Evolutionary conservation across 1,140 invertebrate species (phyloP).

Genomic region (Watersipora subatra): DNA sequence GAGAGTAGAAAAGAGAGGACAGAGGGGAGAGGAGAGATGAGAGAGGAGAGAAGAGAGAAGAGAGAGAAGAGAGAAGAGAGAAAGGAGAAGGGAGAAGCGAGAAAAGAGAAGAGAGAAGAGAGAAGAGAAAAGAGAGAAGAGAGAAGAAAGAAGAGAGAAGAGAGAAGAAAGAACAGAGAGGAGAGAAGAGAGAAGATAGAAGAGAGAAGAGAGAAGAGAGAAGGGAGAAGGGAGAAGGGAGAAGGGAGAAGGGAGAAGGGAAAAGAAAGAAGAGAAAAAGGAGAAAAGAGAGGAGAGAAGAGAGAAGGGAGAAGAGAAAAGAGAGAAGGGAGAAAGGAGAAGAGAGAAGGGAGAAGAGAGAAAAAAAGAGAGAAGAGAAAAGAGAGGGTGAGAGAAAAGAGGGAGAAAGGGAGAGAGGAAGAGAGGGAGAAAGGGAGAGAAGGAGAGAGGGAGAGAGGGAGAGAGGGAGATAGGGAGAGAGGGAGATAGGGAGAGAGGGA

Average conservation of each 20-base stretch:
- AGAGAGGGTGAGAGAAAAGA: too few relatives aligned
- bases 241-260: neutral
- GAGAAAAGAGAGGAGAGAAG: neutral
- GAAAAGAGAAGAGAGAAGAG: neutral
- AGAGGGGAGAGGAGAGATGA: too few relatives aligned
- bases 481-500: too few relatives aligned
- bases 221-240: neutral
- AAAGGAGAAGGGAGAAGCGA: neutral
- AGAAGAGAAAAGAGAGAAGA: neutral
- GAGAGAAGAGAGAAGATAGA: too few relatives aligned
- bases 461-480: too few relatives aligned
- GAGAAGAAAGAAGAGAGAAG: neutral
- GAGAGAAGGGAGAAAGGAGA: neutral
- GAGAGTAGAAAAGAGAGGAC: too few relatives aligned
- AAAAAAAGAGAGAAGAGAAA: neutral
- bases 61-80: too few relatives aligned
- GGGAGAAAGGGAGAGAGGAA: neutral
- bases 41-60: too few relatives aligned
- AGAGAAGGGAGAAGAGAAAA: neutral
- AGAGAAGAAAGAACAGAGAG: too few relatives aligned
- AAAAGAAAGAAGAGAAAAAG: neutral
- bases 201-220: too few relatives aligned
- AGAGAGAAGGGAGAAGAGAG: neutral
- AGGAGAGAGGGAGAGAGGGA: neutral
- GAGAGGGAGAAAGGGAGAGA: neutral